A percentile compares a stretch with the other conserved stretches of the same genome.
These are phyloP conservation scores for Heptranchias perlo DNA, from an alignment of 2,113 vertebrate species.

Conservation along the genomic window DNA sequence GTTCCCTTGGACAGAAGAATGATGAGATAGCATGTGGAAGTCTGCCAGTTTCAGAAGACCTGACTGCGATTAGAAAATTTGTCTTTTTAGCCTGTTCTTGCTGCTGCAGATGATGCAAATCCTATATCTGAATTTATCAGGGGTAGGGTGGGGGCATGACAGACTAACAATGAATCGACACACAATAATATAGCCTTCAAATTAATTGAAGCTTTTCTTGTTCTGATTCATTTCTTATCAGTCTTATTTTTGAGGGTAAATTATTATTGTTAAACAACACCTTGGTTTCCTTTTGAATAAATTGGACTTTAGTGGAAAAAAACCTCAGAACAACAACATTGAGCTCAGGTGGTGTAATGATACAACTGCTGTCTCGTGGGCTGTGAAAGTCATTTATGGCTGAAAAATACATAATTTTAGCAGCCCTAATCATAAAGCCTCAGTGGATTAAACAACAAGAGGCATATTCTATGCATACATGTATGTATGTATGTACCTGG, in stretches of 20 bases:
- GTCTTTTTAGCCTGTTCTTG: constrained; percentile 42
- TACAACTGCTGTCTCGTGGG: background rate
- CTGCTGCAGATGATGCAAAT: background rate
- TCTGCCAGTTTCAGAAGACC: constrained; percentile 45
- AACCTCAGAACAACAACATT: background rate
- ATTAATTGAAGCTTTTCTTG: background rate
- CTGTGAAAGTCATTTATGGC: background rate
- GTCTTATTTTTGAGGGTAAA: background rate
- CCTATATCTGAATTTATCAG: background rate
- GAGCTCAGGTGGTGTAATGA: background rate
- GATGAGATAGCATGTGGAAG: constrained; percentile 51
- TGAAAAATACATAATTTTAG: background rate
- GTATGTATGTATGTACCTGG: background rate
- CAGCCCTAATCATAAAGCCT: background rate
- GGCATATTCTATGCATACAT: background rate
- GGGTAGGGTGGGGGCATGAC: background rate
- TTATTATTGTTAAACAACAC: background rate
- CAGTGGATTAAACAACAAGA: background rate
- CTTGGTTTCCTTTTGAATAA: background rate
- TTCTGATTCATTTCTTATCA: background rate
- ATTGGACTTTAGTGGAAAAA: background rate
- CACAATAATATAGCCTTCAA: background rate
- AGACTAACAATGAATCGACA: background rate
- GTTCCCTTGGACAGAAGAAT: constrained; percentile 50
- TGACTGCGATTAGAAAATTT: constrained; percentile 49